Evolutionary conservation across 2,888 invertebrate genomes (phyloP).

Genomic region (Protophormia terraenovae): DNA sequence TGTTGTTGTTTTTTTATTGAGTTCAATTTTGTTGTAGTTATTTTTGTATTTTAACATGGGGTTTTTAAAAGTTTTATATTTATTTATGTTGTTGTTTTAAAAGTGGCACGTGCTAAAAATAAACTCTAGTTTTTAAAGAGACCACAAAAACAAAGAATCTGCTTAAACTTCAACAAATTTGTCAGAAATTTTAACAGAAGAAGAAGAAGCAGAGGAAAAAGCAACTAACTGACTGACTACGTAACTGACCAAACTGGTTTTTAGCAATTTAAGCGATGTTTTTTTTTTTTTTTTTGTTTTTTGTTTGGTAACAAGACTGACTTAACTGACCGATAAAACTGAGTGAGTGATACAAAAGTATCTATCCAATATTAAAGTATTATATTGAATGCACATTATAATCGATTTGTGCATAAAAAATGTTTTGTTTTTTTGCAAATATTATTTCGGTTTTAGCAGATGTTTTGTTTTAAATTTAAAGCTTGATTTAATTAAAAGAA

Average conservation of each 20-base stretch:
- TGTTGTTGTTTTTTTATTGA: constrained; percentile 24
- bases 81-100: constrained; percentile 16
- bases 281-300: constrained; percentile 7
- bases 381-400: constrained; percentile 10
- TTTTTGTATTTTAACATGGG: background rate
- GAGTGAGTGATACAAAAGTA: background rate
- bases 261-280: background rate
- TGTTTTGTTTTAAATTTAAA: background rate
- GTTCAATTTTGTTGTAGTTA: background rate
- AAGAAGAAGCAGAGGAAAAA: constrained; percentile 1
- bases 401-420: background rate
- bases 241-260: constrained; percentile 50
- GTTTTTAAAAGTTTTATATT: background rate
- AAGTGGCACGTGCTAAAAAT: constrained; percentile 68
- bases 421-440: background rate
- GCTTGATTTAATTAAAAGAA: background rate
- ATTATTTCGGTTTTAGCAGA: background rate
- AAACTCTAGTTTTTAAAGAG: constrained; percentile 53
- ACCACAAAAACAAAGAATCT: constrained; percentile 52
- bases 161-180: constrained; percentile 6
- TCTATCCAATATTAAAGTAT: background rate
- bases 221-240: background rate
- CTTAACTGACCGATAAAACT: constrained; percentile 31
- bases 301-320: background rate
- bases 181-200: background rate